These are phyloP conservation scores for Vidua chalybeata DNA, from an alignment of 2,113 vertebrate genomes.

Conservation along the genomic window DNA sequence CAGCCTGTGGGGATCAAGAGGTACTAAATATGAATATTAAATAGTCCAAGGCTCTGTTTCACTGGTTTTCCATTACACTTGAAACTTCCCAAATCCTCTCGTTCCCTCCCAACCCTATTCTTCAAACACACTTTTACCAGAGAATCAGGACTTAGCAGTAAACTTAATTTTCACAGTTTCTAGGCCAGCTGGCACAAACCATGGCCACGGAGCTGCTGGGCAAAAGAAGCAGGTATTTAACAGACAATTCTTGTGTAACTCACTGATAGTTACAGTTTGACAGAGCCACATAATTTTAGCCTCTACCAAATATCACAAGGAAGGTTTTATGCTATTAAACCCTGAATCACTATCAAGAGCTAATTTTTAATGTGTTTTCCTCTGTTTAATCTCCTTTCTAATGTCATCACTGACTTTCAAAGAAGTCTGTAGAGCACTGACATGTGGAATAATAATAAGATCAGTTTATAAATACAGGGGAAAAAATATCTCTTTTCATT, in stretches of 20 bases:
- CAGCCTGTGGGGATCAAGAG: not conserved
- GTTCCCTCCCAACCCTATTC: not conserved
- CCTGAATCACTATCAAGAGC: not conserved
- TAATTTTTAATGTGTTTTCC: not conserved
- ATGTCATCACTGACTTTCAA: not conserved
- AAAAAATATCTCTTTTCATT: not conserved
- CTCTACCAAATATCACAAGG: not conserved
- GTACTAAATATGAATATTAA: slow-evolving; percentile 31
- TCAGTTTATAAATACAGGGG: not conserved
- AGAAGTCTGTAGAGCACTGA: not conserved
- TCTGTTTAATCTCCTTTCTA: not conserved
- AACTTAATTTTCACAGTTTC: not conserved
- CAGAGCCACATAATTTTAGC: not conserved
- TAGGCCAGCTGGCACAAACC: slow-evolving; percentile 5
- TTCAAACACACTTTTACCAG: not conserved
- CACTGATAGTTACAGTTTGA: not conserved
- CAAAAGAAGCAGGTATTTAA: not conserved
- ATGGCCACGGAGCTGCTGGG: not conserved
- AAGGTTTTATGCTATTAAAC: not conserved
- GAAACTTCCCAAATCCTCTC: not conserved
- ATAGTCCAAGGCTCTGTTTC: not conserved
- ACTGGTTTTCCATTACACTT: not conserved
- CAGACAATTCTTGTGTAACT: not conserved
- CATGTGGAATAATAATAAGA: not conserved
- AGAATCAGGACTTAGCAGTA: not conserved